Conservation (phyloP, 2,888 invertebrate species). For the Aphidoletes aphidimyza region DNA sequence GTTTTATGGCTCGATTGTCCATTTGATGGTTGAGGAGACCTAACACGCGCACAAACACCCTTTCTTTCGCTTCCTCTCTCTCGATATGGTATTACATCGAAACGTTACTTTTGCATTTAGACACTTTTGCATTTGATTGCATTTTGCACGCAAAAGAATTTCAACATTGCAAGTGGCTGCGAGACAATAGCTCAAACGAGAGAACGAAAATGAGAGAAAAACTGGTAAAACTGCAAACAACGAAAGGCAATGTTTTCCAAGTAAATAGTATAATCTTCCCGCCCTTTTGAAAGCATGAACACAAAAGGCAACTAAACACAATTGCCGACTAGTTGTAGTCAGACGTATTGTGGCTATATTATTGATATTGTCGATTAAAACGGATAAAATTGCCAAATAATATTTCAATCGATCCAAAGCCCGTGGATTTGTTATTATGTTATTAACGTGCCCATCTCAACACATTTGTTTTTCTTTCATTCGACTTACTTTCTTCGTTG, state of each 20-base stretch:
- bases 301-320: neutral
- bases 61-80: too few relatives aligned
- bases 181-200: neutral
- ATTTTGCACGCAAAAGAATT: neutral
- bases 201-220: neutral
- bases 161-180: neutral
- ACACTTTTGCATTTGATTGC: neutral
- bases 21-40: neutral
- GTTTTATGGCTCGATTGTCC: constrained; percentile 27
- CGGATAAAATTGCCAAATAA: neutral
- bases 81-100: too few relatives aligned
- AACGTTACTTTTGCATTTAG: neutral
- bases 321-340: constrained; percentile 3
- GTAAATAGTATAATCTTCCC: constrained; percentile 15
- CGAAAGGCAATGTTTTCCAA: neutral
- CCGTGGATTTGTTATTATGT: neutral
- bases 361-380: constrained; percentile 12
- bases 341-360: constrained; percentile 1
- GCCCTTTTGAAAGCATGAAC: neutral
- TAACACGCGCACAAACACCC: too few relatives aligned
- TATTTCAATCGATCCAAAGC: neutral
- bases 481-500: too few relatives aligned
- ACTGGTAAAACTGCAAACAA: too few relatives aligned
- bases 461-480: too few relatives aligned
- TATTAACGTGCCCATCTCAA: neutral